Evolutionary conservation across 2,797 vertebrate genomes (phyloP).

Genomic region (Pyrocephalus nanus): DNA sequence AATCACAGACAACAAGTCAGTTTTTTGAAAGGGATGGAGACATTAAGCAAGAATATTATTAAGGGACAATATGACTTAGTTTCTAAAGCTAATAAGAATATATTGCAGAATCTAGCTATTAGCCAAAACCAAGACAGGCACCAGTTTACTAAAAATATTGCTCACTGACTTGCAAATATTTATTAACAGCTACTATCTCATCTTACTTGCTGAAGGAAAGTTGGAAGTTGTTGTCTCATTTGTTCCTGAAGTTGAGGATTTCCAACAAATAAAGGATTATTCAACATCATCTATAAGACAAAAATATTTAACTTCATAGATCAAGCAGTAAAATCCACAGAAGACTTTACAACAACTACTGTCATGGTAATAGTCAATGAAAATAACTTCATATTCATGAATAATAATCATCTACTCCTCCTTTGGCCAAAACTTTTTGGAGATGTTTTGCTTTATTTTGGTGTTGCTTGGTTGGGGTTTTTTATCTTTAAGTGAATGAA

Average conservation of each 20-base stretch:
- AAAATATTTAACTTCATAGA: constrained; percentile 22
- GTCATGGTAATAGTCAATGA: neutral
- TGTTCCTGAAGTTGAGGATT: constrained; percentile 90
- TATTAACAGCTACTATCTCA: constrained; percentile 46
- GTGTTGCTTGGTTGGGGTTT: neutral
- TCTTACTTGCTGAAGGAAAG: constrained; percentile 89
- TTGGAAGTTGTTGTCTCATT: constrained; percentile 89
- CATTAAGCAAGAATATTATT: neutral
- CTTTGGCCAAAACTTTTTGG: neutral
- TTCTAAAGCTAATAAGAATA: neutral
- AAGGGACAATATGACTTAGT: neutral
- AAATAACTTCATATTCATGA: neutral
- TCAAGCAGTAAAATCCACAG: neutral
- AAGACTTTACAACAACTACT: neutral
- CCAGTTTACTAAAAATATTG: constrained; percentile 18
- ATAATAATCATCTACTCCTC: neutral
- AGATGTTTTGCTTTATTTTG: neutral
- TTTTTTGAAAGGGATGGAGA: neutral
- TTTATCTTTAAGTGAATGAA: neutral
- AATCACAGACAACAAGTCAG: neutral
- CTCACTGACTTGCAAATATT: neutral
- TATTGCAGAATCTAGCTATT: neutral
- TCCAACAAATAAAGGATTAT: constrained; percentile 90
- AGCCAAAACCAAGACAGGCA: constrained; percentile 23
- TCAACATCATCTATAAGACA: constrained; percentile 87